Conservation (phyloP, 1,140 invertebrate species). For the Procambarus virginalis region DNA sequence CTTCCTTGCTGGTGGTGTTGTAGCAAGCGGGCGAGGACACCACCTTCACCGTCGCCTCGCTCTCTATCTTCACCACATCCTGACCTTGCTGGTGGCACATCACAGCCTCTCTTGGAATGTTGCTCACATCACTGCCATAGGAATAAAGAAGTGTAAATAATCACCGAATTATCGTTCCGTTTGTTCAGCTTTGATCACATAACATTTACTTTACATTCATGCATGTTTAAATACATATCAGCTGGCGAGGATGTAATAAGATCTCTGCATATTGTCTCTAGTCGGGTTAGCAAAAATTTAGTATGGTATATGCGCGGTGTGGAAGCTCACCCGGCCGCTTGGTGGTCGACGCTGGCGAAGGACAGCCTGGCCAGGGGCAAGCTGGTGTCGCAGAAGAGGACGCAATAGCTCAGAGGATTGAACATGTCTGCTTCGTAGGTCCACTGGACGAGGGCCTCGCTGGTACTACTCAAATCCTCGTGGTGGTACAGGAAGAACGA, state of each 20-base stretch:
- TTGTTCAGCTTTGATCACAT: too few relatives aligned
- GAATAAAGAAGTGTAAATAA: too few relatives aligned
- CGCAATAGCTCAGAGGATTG: slow-evolving; percentile 66
- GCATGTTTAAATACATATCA: too few relatives aligned
- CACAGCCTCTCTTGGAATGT: slow-evolving; percentile 11
- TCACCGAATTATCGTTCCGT: too few relatives aligned
- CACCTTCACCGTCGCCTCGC: slow-evolving; percentile 61
- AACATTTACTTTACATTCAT: too few relatives aligned
- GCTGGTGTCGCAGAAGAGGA: slow-evolving; percentile 62
- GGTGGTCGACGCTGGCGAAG: slow-evolving; percentile 46
- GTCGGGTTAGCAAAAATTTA: too few relatives aligned
- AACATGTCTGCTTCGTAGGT: slow-evolving; percentile 62
- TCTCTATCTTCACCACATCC: slow-evolving; percentile 37
- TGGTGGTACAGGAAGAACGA: slow-evolving; percentile 57
- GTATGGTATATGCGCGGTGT: too few relatives aligned
- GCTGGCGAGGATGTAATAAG: too few relatives aligned
- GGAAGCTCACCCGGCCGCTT: neutral
- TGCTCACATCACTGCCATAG: neutral
- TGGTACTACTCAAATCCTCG: slow-evolving; percentile 52
- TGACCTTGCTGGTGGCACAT: slow-evolving; percentile 65
- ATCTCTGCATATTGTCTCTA: too few relatives aligned
- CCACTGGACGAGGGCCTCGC: slow-evolving; percentile 63
- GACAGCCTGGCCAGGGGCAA: slow-evolving; percentile 43
- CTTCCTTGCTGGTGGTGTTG: neutral
- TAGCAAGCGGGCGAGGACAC: slow-evolving; percentile 46